These are phyloP conservation scores for Lithobates pipiens DNA, from an alignment of 2,797 vertebrate species.

Conservation along the genomic window DNA sequence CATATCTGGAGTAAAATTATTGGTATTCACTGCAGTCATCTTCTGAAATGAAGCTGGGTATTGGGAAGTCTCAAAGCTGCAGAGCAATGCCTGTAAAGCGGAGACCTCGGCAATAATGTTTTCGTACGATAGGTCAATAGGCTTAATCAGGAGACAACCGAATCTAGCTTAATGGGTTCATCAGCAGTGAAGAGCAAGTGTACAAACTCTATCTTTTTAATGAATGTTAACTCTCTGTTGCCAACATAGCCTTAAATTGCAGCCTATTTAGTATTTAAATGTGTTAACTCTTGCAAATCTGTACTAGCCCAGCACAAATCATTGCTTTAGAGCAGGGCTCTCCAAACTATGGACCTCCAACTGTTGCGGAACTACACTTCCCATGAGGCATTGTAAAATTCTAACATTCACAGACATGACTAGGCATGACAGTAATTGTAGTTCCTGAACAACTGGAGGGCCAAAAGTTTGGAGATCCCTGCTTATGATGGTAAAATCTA, in stretches of 20 bases:
- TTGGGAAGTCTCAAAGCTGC: constrained; percentile 57
- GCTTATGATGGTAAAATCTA: neutral
- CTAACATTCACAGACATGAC: no score
- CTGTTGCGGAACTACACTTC: no score
- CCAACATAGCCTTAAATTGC: neutral
- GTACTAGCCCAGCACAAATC: neutral
- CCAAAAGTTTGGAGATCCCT: no score
- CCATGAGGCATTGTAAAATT: no score
- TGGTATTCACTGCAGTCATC: constrained; percentile 43
- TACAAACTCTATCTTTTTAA: constrained; percentile 11
- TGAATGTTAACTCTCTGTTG: constrained; percentile 26
- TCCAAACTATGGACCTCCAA: no score
- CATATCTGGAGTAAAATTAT: constrained; percentile 1
- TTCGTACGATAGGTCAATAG: constrained; percentile 46
- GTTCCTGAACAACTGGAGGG: no score
- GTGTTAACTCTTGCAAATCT: neutral
- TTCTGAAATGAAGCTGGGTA: constrained; percentile 54
- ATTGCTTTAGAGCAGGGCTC: neutral
- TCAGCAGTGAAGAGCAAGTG: constrained; percentile 33
- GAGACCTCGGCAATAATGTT: constrained; percentile 48
- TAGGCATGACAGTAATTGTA: no score
- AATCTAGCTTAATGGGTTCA: constrained; percentile 41
- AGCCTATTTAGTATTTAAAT: neutral
- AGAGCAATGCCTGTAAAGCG: constrained; percentile 44
- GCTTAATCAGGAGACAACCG: constrained; percentile 27